A percentile compares a stretch with the other conserved stretches of the same genome.
phyloP scores from a whole-genome alignment of 2,113 vertebrate genomes.

The Electrona antarctica region DNA sequence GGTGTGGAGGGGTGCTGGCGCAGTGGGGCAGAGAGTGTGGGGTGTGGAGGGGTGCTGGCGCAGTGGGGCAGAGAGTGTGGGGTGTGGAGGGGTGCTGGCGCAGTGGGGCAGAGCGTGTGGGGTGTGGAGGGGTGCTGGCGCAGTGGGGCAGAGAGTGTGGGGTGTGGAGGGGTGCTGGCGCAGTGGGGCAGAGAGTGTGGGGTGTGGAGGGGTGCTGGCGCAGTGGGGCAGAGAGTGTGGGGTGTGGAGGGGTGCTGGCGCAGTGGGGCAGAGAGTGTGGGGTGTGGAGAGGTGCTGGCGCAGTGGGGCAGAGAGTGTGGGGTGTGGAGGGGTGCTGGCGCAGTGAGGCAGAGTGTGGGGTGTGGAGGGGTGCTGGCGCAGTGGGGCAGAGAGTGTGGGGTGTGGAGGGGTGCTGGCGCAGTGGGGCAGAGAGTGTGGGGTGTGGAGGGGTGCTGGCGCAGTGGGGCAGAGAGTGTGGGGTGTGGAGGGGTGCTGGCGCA shows the following conservation, averaged over 20 bases:
- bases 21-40: slow-evolving; percentile 39
- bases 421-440: slow-evolving; percentile 40
- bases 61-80: slow-evolving; percentile 39
- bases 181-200: slow-evolving; percentile 39
- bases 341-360: slow-evolving; percentile 37
- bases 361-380: neutral
- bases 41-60: slow-evolving; percentile 4
- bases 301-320: slow-evolving; percentile 39
- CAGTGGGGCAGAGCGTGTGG: slow-evolving; percentile 39
- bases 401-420: neutral
- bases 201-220: slow-evolving; percentile 4
- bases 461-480: slow-evolving; percentile 40
- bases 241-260: slow-evolving; percentile 4
- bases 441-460: neutral
- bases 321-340: slow-evolving; percentile 4
- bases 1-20: slow-evolving; percentile 4
- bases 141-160: slow-evolving; percentile 39
- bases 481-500: neutral
- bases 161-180: slow-evolving; percentile 4
- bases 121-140: slow-evolving; percentile 4
- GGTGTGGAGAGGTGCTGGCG: slow-evolving; percentile 1
- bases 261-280: slow-evolving; percentile 39
- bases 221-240: slow-evolving; percentile 39
- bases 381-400: slow-evolving; percentile 40
- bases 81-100: slow-evolving; percentile 4